These are phyloP conservation scores for Parasteatoda tepidariorum DNA, from an alignment of 1,140 invertebrate genomes.

Conservation along the genomic window DNA sequence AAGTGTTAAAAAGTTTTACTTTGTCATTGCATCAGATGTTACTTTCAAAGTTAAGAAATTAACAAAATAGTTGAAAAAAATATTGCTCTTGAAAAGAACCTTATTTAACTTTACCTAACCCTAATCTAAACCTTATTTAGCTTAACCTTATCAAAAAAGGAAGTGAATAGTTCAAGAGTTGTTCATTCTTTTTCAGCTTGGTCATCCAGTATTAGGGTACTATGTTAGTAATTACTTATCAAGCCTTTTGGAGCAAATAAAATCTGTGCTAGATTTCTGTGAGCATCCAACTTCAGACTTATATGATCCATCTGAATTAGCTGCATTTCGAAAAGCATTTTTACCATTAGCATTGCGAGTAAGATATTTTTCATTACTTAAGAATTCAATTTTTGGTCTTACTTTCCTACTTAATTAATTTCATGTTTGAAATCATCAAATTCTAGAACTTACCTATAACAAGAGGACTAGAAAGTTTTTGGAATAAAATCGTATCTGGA, in stretches of 20 bases:
- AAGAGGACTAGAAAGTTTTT: not conserved
- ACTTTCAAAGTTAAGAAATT: too few species aligned
- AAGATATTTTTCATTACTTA: not conserved
- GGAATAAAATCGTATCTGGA: slow-evolving; percentile 17
- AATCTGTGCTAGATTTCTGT: not conserved
- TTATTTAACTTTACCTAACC: too few species aligned
- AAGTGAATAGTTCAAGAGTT: too few species aligned
- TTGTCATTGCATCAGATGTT: too few species aligned
- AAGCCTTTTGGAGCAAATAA: slow-evolving; percentile 18
- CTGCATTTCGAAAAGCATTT: slow-evolving; percentile 2
- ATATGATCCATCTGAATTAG: slow-evolving; percentile 17
- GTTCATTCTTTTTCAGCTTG: slow-evolving; percentile 11
- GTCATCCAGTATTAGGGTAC: slow-evolving; percentile 13
- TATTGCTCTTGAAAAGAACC: too few species aligned
- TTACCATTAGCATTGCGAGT: not conserved
- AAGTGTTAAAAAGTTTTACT: too few species aligned
- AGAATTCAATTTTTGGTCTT: not conserved
- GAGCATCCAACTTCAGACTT: not conserved
- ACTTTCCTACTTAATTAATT: not conserved
- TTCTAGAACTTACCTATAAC: slow-evolving; percentile 4
- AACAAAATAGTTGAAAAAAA: too few species aligned
- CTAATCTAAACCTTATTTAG: too few species aligned
- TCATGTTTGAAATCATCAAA: too few species aligned
- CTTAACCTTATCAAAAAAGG: too few species aligned
- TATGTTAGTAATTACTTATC: not conserved